A percentile compares a stretch with the other conserved stretches of the same genome.
These are phyloP conservation scores for Trachymyrmex cornetzi DNA, from an alignment of 1,140 invertebrate genomes.

Conservation along the genomic window DNA sequence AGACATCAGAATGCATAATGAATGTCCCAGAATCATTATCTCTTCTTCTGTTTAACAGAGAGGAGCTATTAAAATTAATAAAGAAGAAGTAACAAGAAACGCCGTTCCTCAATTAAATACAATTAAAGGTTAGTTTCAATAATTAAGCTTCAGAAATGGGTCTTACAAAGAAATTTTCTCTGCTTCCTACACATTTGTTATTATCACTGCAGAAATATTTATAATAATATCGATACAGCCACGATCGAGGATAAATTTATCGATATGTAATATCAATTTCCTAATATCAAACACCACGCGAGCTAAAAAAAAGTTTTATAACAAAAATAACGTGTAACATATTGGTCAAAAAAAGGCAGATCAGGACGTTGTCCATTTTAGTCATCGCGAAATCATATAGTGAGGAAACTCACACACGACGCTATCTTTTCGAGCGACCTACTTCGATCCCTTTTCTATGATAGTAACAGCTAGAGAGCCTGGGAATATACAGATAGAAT, in stretches of 20 bases:
- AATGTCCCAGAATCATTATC: background rate
- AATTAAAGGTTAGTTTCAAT: background rate
- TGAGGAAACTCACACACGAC: background rate
- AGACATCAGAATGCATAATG: background rate
- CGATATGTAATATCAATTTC: background rate
- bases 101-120: background rate
- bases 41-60: background rate
- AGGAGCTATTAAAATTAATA: background rate
- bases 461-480: constrained; percentile 45
- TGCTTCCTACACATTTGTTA: background rate
- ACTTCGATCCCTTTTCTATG: constrained; percentile 68
- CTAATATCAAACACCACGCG: background rate
- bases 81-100: background rate
- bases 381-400: background rate
- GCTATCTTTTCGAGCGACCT: constrained; percentile 67
- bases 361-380: background rate
- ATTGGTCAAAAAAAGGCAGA: background rate
- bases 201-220: constrained; percentile 23
- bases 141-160: background rate
- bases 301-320: background rate
- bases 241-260: constrained; percentile 3
- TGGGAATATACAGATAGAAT: constrained; percentile 46
- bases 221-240: background rate
- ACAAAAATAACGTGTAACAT: background rate
- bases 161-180: background rate